Evolutionary conservation across 2,888 invertebrate genomes (phyloP), one percentile per base, ranked within the genome.

Genomic region (Exocentrus adspersus): DNA sequence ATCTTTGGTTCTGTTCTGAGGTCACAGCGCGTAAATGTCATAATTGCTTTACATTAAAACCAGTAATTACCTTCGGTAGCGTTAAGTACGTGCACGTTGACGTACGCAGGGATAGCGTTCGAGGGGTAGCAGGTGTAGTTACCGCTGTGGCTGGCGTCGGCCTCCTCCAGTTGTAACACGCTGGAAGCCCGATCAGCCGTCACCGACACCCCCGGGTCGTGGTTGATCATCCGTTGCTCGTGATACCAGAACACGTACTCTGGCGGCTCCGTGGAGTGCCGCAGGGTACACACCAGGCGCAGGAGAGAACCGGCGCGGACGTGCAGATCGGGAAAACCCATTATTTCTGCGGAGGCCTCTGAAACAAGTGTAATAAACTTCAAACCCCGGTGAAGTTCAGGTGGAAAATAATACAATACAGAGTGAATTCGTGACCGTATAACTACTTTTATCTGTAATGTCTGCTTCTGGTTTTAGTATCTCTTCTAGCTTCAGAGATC

Each of bases 81-180:
- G 75, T 89, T 90, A 45, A 90, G 85, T 21, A 90, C 90, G 76
- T 90, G 90, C 19, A 90, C 89, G 32, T 88, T 86, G 19, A 89
- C 88, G 37, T 87, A 87, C 71, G 89, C 88, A 0, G 89, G 86
- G 16, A 86, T 83, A 2, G 89, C 88, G 45, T 89, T 89, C 4
- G 87, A 86, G n/a, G 90, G 89, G 0, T 87, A 86, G 73, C 90
- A 90, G 19, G 90, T 90, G 81, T 90, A 90, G 80, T 89, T 90
- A 2, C 90, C 90, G 12, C 87, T 88, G 76, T 89, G 89, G 52
- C 77, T 77, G 28, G 80, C 78, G 62, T 82, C 81, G 0, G 89
- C 89, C 72, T 89, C 88, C 19, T 88, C 86, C 60, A 91, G 87
- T 60, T 88, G 86, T 54, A 92, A 84, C 68, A 89, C 87, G 71